Conservation (phyloP, 1,140 invertebrate genomes). For the Chironomus striatipennis region DNA sequence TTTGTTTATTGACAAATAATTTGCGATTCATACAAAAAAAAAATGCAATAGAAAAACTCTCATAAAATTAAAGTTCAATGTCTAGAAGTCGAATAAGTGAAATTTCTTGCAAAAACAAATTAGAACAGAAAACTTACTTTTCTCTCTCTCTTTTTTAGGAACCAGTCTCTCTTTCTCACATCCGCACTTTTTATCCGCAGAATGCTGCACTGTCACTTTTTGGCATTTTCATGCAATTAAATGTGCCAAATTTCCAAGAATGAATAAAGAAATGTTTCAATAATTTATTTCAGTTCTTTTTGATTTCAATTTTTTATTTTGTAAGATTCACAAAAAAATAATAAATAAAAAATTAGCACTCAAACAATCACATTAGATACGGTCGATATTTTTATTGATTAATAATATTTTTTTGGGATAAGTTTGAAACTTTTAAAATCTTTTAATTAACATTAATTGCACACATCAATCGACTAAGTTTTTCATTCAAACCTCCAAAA, state of each 20-base stretch:
- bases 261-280: neutral
- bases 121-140: neutral
- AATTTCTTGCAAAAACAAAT: neutral
- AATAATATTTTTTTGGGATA: neutral
- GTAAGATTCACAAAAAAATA: neutral
- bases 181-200: conserved; percentile 11
- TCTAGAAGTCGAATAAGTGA: no score
- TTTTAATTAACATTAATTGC: neutral
- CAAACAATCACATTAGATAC: neutral
- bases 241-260: no score
- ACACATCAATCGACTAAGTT: neutral
- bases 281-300: neutral
- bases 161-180: neutral
- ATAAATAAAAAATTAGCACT: neutral
- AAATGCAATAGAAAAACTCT: no score
- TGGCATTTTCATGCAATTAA: neutral
- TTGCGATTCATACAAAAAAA: no score
- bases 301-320: neutral
- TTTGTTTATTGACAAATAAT: no score
- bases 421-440: no score
- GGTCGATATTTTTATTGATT: neutral
- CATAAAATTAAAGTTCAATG: no score
- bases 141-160: no score
- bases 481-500: neutral
- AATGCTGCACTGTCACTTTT: neutral